Conservation (phyloP, 2,113 vertebrate species). For the Typhlomys cinereus region DNA sequence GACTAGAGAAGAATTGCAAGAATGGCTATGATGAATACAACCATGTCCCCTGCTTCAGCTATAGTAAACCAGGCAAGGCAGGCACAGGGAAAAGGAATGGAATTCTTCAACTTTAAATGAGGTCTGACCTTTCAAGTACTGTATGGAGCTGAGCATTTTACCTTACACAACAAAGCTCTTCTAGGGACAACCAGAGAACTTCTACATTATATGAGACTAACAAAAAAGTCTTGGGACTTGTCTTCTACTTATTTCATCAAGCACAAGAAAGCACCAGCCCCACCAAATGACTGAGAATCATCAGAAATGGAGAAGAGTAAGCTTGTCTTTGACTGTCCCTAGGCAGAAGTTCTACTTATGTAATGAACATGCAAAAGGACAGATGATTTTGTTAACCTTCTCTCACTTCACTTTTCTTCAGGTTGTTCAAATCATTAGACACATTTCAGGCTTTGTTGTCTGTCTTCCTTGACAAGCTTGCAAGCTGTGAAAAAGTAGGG, state of each 20-base stretch:
- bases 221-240: background rate
- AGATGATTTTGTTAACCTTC: background rate
- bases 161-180: background rate
- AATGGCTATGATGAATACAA: background rate
- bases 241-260: conserved; percentile 22
- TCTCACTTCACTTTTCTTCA: conserved; percentile 18
- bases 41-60: accelerated
- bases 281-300: background rate
- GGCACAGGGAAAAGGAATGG: background rate
- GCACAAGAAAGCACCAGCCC: background rate
- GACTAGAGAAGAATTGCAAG: background rate
- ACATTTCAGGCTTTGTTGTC: background rate
- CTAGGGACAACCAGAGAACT: background rate
- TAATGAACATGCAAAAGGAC: background rate
- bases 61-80: background rate
- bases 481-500: background rate
- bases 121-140: background rate
- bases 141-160: background rate
- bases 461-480: background rate
- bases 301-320: background rate
- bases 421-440: background rate
- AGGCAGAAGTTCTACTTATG: background rate
- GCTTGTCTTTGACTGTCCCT: conserved; percentile 1
- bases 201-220: background rate
- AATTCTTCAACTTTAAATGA: conserved; percentile 20